A percentile compares a stretch with the other conserved stretches of the same genome.
Evolutionary conservation across 2,113 vertebrate species (phyloP).

Genomic region (Pollachius pollachius): DNA sequence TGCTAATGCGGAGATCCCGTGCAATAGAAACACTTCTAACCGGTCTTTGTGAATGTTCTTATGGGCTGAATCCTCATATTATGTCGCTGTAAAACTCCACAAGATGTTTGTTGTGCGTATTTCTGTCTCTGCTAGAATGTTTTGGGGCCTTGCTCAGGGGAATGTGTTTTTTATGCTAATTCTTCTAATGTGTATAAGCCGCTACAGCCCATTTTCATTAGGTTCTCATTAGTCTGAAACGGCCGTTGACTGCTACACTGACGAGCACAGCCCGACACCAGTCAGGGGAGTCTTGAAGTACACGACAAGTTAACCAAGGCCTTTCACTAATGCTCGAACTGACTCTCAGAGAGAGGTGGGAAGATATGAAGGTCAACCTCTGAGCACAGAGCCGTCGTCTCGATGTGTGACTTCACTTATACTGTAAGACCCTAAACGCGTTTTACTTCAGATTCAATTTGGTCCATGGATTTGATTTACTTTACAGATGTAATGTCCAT

Average conservation of each 20-base stretch:
- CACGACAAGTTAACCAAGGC: slow-evolving; percentile 26
- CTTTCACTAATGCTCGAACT: background rate
- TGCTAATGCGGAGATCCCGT: slow-evolving; percentile 44
- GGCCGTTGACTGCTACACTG: slow-evolving; percentile 43
- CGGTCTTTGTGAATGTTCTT: background rate
- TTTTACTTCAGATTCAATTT: too few species aligned
- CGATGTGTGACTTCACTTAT: too few species aligned
- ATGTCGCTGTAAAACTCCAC: slow-evolving; percentile 15
- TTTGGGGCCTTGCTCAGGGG: slow-evolving; percentile 30
- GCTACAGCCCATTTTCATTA: slow-evolving; percentile 64
- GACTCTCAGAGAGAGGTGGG: too few species aligned
- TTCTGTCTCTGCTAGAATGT: slow-evolving; percentile 2
- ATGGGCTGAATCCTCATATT: background rate
- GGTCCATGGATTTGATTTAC: too few species aligned
- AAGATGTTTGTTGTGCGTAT: background rate
- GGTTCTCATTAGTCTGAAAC: slow-evolving; percentile 67
- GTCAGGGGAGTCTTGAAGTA: background rate
- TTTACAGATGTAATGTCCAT: too few species aligned
- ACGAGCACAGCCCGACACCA: slow-evolving; percentile 14
- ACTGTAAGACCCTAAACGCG: too few species aligned
- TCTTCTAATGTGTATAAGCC: slow-evolving; percentile 65
- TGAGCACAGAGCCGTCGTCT: too few species aligned
- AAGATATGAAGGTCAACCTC: too few species aligned
- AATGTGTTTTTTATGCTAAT: slow-evolving; percentile 72
- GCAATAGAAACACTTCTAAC: slow-evolving; percentile 16